A percentile compares a stretch with the other conserved stretches of the same genome.
These are phyloP conservation scores for Sebastolobus altivelis DNA, from an alignment of 2,797 vertebrate genomes.

Conservation along the genomic window DNA sequence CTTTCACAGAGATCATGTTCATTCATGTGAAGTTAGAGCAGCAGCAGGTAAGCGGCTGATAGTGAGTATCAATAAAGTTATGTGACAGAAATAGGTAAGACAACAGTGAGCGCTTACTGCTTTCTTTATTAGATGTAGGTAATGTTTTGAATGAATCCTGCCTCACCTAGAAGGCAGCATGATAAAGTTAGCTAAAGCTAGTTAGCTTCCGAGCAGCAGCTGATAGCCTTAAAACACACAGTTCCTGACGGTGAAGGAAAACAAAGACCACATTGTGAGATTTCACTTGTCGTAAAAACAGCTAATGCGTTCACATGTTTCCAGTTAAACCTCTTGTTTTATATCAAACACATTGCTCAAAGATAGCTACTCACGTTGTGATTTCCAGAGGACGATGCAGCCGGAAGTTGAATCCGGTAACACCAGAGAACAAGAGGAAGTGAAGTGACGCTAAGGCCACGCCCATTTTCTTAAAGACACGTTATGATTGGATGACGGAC, in stretches of 20 bases:
- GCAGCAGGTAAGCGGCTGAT: neutral
- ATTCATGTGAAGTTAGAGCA: constrained; percentile 22
- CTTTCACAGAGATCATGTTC: constrained; percentile 46
- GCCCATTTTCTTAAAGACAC: constrained; percentile 12
- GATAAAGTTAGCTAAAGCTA: constrained; percentile 48
- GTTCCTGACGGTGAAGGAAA: neutral
- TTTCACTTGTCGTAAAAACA: neutral
- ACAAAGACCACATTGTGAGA: accelerated
- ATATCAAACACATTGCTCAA: constrained; percentile 13
- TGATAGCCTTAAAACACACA: neutral
- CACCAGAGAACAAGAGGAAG: constrained; percentile 45
- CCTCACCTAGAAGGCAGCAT: neutral
- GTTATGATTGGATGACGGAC: constrained; percentile 53
- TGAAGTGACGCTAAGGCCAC: neutral
- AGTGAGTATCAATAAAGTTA: accelerated
- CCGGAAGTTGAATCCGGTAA: constrained; percentile 59
- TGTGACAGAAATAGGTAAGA: accelerated
- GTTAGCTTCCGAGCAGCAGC: neutral
- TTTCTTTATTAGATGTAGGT: neutral
- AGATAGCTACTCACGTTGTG: constrained; percentile 80
- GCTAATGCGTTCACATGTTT: accelerated
- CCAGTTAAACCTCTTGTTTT: neutral
- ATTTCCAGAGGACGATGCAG: constrained; percentile 77
- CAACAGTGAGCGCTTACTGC: accelerated
- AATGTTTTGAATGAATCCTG: constrained; percentile 32